Evolutionary conservation across 2,888 invertebrate species (phyloP), one percentile per base, ranked within the genome.

Genomic region (Lasioglossum villosulum): DNA sequence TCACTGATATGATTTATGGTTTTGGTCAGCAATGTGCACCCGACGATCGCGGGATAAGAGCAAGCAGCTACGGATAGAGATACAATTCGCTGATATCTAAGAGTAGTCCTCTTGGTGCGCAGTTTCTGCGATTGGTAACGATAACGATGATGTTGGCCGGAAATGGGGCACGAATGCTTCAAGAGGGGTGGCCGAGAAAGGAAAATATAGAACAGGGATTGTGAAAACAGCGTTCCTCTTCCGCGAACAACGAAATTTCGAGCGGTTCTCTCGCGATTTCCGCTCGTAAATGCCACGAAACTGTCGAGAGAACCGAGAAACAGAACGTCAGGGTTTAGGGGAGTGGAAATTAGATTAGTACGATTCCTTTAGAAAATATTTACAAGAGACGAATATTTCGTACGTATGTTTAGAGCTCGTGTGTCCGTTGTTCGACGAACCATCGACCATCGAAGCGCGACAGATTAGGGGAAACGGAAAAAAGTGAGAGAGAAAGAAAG

Each of bases 41-140:
- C 23, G n/a, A 39, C 10, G 27, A 45, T 73, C 76, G 30, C 68
- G 42, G 30, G 48, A 82, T 56, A 75, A 78, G 71, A 75, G 84
- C 71, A 83, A 78, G 75, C 78, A 75, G 52, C 75, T 75, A 84
- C 75, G 78, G 75, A 83, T 42, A 83, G 75, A 82, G 74, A 66
- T 39, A 77, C 39, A 52, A 68, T 42, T 71, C 73, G 48, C 48
- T 56, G 39, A 68, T 59, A 37, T 30, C 75, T 39, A 78, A 77
- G 23, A 27, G 66, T 78, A 68, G 37, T 71, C 68, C 66, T 56
- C 16, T 56, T 56, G 48, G 66, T 39, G 77, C 70, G 39, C 59
- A 27, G 73, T 82, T 66, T 59, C 39, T 2, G 16, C 30, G 70
- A 56, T 37, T 59, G n/a, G 34, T 56, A 48, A 77, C 8, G 37